Conservation (phyloP, 1,140 invertebrate species). For the roundworm (Caenorhabditis elegans) region DNA sequence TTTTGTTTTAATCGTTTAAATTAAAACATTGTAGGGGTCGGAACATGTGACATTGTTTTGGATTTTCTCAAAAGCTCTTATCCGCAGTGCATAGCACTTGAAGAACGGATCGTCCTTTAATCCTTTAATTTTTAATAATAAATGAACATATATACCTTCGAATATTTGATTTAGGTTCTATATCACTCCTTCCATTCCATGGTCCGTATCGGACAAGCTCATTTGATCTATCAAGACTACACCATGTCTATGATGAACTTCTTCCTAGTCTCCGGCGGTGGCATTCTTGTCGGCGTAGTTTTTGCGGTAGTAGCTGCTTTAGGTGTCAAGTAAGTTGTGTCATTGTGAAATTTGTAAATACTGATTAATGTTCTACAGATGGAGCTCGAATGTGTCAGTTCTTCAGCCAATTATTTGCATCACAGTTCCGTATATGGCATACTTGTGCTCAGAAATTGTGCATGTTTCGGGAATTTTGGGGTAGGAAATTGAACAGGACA, state of each 20-base stretch:
- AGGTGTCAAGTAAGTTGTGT: slow-evolving; percentile 50
- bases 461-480: slow-evolving; percentile 51
- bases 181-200: slow-evolving; percentile 56
- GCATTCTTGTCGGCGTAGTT: slow-evolving; percentile 53
- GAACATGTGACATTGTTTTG: too few species aligned
- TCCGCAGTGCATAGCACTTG: too few species aligned
- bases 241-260: slow-evolving; percentile 51
- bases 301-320: slow-evolving; percentile 54
- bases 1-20: too few species aligned
- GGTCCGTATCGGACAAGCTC: slow-evolving; percentile 52
- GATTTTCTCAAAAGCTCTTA: too few species aligned
- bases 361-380: slow-evolving; percentile 13
- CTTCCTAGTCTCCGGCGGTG: slow-evolving; percentile 55
- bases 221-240: slow-evolving; percentile 55
- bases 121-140: too few species aligned
- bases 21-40: too few species aligned
- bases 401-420: slow-evolving; percentile 49
- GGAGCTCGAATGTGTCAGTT: slow-evolving; percentile 34
- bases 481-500: too few species aligned
- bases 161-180: slow-evolving; percentile 47
- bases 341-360: neutral
- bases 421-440: slow-evolving; percentile 47
- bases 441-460: slow-evolving; percentile 48
- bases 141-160: too few species aligned
- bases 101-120: too few species aligned